phyloP scores from a whole-genome alignment of 2,888 invertebrate species.

The Epinotia brunnichana region DNA sequence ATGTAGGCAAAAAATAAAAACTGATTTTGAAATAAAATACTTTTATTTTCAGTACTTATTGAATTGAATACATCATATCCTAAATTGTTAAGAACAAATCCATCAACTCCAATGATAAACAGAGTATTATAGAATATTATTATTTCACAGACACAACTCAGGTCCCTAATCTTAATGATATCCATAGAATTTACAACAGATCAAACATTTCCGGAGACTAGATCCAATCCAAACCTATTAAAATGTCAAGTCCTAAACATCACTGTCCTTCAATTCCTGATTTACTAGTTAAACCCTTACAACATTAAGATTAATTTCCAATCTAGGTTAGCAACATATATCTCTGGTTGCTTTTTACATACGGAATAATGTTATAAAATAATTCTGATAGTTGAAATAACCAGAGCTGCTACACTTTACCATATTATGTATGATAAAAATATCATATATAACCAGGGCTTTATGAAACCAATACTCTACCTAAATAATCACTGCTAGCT shows the following conservation, averaged over 20 bases:
- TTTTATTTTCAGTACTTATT: constrained; percentile 40
- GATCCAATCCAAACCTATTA: constrained; percentile 15
- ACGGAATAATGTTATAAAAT: neutral
- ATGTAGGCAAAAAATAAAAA: constrained; percentile 21
- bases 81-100: constrained; percentile 25
- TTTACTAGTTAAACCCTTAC: neutral
- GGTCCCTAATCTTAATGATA: constrained; percentile 36
- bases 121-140: constrained; percentile 44
- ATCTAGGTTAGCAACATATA: neutral
- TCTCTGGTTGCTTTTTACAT: neutral
- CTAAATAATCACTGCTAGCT: neutral
- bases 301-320: neutral
- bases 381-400: neutral
- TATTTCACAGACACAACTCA: constrained; percentile 25
- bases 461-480: neutral
- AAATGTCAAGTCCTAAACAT: constrained; percentile 18
- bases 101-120: constrained; percentile 40
- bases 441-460: neutral
- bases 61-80: constrained; percentile 32
- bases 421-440: neutral
- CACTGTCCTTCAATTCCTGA: constrained; percentile 28
- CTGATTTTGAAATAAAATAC: constrained; percentile 39
- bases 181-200: constrained; percentile 21
- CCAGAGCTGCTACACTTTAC: neutral
- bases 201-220: constrained; percentile 10